These are phyloP conservation scores for Dynastes maya DNA, from an alignment of 2,888 invertebrate species.

Conservation along the genomic window DNA sequence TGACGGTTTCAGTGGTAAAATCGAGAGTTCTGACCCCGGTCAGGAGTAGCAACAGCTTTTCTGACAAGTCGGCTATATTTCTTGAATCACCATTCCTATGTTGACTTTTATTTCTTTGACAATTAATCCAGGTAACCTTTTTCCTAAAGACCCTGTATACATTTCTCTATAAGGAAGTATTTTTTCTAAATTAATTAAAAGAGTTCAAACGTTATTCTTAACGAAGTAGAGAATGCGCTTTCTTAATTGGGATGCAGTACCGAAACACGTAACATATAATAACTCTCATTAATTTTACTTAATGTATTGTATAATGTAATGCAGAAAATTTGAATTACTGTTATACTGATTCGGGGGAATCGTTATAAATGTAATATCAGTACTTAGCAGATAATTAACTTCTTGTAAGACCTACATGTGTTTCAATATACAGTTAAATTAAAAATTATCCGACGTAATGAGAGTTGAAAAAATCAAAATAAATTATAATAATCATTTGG, in stretches of 20 bases:
- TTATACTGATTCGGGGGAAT: neutral
- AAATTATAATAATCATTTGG: no score
- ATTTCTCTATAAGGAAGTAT: neutral
- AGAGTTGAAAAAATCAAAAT: no score
- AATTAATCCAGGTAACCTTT: no score
- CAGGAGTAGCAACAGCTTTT: no score
- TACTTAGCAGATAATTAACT: neutral
- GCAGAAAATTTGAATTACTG: constrained; percentile 9
- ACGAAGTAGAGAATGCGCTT: neutral
- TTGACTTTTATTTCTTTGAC: no score
- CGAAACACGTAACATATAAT: neutral
- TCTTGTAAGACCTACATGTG: neutral
- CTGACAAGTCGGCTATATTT: no score
- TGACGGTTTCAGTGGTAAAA: no score
- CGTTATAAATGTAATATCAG: neutral
- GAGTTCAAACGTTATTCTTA: neutral
- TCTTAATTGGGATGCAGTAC: neutral
- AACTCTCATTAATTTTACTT: neutral
- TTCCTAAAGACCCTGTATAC: no score
- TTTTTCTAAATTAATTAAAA: neutral
- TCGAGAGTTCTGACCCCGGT: no score
- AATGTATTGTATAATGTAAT: neutral
- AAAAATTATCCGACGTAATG: no score
- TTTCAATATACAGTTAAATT: no score
- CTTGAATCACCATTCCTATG: no score